A percentile compares a stretch with the other conserved stretches of the same genome.
Conservation (phyloP, 2,888 invertebrate genomes). For the Caenorhabditis angaria region DNA sequence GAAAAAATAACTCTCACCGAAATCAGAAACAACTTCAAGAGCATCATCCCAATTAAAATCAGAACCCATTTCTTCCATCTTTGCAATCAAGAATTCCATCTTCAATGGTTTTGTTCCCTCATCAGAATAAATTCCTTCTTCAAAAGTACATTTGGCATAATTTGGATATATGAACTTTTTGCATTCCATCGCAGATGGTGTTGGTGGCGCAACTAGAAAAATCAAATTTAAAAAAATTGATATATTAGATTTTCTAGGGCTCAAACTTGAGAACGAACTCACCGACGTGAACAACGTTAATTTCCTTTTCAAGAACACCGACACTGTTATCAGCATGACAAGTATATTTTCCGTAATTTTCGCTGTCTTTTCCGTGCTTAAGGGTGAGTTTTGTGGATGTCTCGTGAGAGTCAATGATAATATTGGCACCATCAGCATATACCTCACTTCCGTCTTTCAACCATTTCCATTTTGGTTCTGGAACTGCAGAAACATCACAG, state of each 20-base stretch:
- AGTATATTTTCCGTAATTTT: slow-evolving; percentile 53
- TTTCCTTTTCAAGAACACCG: slow-evolving; percentile 47
- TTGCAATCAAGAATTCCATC: slow-evolving; percentile 36
- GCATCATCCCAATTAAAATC: slow-evolving; percentile 50
- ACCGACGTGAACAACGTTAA: slow-evolving; percentile 57
- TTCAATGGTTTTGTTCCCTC: slow-evolving; percentile 38
- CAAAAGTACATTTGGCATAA: slow-evolving; percentile 52
- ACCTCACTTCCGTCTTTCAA: slow-evolving; percentile 48
- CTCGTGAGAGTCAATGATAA: slow-evolving; percentile 41
- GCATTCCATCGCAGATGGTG: slow-evolving; percentile 51
- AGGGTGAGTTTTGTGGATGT: slow-evolving; percentile 40
- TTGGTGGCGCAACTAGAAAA: slow-evolving; percentile 45
- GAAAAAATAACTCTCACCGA: slow-evolving; percentile 7
- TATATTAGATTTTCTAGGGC: not conserved
- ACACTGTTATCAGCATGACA: slow-evolving; percentile 60
- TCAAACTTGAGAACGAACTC: slow-evolving; percentile 13
- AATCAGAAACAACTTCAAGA: slow-evolving; percentile 11
- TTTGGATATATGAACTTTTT: slow-evolving; percentile 56
- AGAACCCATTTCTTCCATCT: slow-evolving; percentile 40
- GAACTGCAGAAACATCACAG: slow-evolving; percentile 60
- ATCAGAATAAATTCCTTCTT: slow-evolving; percentile 29
- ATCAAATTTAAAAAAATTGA: not conserved
- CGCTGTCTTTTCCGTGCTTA: slow-evolving; percentile 27
- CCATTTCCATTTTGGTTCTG: slow-evolving; percentile 58
- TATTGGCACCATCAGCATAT: slow-evolving; percentile 50